A percentile compares a stretch with the other conserved stretches of the same genome.
Conservation (phyloP, 2,113 vertebrate species). For the Brachyhypopomus gauderio region DNA sequence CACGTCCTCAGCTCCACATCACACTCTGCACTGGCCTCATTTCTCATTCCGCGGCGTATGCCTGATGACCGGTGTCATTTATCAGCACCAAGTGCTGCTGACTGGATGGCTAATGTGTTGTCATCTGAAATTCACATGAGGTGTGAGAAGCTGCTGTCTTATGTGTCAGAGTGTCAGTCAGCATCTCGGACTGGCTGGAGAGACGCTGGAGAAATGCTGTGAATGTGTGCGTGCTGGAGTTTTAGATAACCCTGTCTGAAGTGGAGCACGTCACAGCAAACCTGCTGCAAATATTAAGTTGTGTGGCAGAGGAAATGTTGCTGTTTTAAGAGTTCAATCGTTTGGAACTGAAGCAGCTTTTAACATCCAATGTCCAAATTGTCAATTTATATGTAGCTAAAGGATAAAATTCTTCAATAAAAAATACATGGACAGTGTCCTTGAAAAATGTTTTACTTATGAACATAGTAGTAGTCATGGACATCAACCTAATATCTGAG, state of each 20-base stretch:
- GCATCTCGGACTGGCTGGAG: not conserved
- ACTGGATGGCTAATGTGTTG: constrained; percentile 41
- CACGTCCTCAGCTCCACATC: constrained; percentile 17
- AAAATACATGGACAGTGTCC: no score
- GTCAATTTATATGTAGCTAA: not conserved
- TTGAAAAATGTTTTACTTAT: no score
- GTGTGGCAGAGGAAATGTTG: not conserved
- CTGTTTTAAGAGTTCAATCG: not conserved
- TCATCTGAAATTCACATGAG: constrained; percentile 38
- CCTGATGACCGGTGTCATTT: constrained; percentile 40
- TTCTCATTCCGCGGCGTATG: constrained; percentile 29
- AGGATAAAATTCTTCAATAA: no score
- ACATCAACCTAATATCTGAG: no score
- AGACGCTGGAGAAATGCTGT: not conserved
- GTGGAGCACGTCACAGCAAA: not conserved
- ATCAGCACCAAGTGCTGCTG: constrained; percentile 23
- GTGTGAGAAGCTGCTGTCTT: constrained; percentile 13
- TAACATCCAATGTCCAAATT: not conserved
- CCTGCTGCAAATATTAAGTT: not conserved
- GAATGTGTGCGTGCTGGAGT: not conserved
- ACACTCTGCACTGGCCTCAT: constrained; percentile 11
- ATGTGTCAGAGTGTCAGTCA: constrained; percentile 9
- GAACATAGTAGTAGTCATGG: no score
- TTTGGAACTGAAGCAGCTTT: not conserved
- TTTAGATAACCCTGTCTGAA: not conserved